Base-by-base conservation (phyloP, 2,797 vertebrate species). In the Columba guinea region DNA sequence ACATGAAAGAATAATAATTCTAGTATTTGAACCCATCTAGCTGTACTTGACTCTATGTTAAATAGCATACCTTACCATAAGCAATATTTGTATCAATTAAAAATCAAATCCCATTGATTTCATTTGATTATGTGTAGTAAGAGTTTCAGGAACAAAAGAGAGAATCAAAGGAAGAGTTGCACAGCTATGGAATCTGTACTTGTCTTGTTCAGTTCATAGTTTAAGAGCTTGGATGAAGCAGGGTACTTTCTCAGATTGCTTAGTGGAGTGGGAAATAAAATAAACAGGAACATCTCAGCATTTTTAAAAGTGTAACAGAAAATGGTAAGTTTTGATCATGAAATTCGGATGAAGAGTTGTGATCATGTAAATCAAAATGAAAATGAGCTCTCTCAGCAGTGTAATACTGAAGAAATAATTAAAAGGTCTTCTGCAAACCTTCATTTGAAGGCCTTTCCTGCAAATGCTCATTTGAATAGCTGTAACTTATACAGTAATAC, bases 71-170 rank as follows among this genome's bases (percentile, higher is more conserved):
- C 21, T 94, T 64, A 84, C 21, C 55, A 79, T 91, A 83, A 85
- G 62, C 52, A 87, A 27, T 78, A 81, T 91, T 81, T 89, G 37
- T 92, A 65, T 96, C 69, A 75, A 68, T 90, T 90, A 84, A 91
- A 90, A 91, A 90, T 88, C 58, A 94, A 83, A 86, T 90, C 34
- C 32, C 41, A 68, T 85, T 91, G 64, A 89, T 89, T 96, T 92
- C 0, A 87, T 74, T 92, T 93, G 60, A 81, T 86, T 91, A 55
- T 32, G 8, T 88, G 41, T 75, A 81, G 79, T 55, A 86, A 71
- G 64, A 62, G 19, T 85, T 89, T 58, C 64, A 75, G 58, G 51
- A 89, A 67, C 68, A 74, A 81, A 65, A 59, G 51, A 82, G 27
- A 94, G 41, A 41, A 46, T 68, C 2, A 0, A 46, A 86, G 35